phyloP scores from a whole-genome alignment of 2,797 vertebrate genomes.

The Myotis planiceps region DNA sequence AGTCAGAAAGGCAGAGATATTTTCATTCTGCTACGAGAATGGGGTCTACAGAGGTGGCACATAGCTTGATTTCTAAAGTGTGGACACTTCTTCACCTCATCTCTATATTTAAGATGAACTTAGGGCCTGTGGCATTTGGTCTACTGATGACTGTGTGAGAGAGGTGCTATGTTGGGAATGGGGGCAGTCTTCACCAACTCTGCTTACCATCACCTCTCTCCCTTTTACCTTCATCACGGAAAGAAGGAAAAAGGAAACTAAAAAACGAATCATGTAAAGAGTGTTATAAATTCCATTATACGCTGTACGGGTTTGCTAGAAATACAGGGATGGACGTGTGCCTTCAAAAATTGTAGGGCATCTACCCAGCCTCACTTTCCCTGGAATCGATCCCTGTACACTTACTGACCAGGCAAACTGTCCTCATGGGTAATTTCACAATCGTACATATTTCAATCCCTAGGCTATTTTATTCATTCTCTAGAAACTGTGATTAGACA shows the following conservation, averaged over 20 bases:
- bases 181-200: neutral
- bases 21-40: neutral
- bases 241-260: neutral
- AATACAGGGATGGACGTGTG: neutral
- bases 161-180: neutral
- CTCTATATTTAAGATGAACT: neutral
- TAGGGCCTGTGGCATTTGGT: neutral
- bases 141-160: neutral
- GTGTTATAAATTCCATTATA: neutral
- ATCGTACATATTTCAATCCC: slow-evolving; percentile 30
- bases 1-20: neutral
- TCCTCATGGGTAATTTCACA: neutral
- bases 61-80: neutral
- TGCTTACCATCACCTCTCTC: neutral
- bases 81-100: neutral
- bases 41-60: neutral
- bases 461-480: slow-evolving; percentile 49
- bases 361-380: neutral
- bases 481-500: slow-evolving; percentile 24
- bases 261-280: neutral
- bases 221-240: neutral
- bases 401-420: neutral
- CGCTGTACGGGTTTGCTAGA: neutral
- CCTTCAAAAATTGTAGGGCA: neutral
- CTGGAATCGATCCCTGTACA: neutral